Conservation (phyloP, 2,113 vertebrate genomes). For the Gorsachius goisagi region DNA sequence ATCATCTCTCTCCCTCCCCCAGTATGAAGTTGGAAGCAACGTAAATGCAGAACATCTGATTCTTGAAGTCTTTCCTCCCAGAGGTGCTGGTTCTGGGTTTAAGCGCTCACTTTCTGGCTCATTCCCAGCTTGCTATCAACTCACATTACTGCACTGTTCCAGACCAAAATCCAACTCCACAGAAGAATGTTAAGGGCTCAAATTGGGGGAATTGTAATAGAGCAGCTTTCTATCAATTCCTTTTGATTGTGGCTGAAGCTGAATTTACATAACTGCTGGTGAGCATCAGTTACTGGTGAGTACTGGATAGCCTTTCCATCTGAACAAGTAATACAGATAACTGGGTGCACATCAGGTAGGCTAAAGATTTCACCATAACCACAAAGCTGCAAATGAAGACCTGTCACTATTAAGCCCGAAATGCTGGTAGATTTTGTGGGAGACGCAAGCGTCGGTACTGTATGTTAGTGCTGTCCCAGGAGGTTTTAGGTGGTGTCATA, state of each 20-base stretch:
- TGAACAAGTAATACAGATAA: not conserved
- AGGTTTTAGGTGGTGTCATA: not conserved
- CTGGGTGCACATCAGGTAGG: not conserved
- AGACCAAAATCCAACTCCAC: slow-evolving; percentile 20
- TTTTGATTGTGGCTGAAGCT: not conserved
- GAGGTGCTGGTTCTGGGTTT: slow-evolving; percentile 37
- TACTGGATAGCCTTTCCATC: not conserved
- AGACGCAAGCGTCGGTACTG: not conserved
- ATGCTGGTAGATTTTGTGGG: not conserved
- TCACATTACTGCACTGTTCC: not conserved
- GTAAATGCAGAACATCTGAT: slow-evolving; percentile 37
- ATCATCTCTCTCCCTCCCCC: not conserved
- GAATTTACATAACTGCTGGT: not conserved
- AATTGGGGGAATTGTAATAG: not conserved
- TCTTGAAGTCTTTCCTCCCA: slow-evolving; percentile 25
- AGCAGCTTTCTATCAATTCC: not conserved
- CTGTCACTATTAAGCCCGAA: not conserved
- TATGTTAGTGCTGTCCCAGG: not conserved
- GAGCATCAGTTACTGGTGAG: not conserved
- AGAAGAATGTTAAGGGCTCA: slow-evolving; percentile 11
- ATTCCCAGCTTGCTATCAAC: slow-evolving; percentile 13
- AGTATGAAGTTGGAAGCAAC: not conserved
- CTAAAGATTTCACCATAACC: not conserved
- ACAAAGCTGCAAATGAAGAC: not conserved
- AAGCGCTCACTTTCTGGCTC: slow-evolving; percentile 28